Evolutionary conservation across 1,140 invertebrate species (phyloP).

Genomic region (Gonioctena quinquepunctata): DNA sequence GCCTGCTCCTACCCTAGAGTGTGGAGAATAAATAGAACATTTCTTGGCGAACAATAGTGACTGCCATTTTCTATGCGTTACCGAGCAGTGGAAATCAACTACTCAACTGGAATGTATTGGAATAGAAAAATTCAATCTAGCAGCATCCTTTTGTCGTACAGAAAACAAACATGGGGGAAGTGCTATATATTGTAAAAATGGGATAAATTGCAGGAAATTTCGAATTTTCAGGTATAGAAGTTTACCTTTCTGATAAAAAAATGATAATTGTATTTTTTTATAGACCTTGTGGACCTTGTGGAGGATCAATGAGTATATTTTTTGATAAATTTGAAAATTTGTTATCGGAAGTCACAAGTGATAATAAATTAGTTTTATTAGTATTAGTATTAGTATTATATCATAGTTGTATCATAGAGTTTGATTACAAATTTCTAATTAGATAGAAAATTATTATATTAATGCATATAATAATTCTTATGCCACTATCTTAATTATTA

Average conservation of each 20-base stretch:
- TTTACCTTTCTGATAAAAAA: background rate
- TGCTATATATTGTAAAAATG: slow-evolving; percentile 4
- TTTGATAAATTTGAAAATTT: background rate
- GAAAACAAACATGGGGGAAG: background rate
- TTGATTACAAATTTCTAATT: too few relatives aligned
- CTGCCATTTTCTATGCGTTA: too few relatives aligned
- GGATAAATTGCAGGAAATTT: background rate
- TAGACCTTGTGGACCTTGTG: background rate
- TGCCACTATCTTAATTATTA: too few relatives aligned
- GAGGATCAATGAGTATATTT: slow-evolving; percentile 2
- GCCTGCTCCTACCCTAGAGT: too few relatives aligned
- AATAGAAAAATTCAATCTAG: slow-evolving; percentile 5
- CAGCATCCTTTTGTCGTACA: background rate
- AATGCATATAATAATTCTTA: too few relatives aligned
- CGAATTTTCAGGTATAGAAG: background rate
- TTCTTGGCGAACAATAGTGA: too few relatives aligned
- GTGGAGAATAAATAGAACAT: too few relatives aligned
- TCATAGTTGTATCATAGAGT: too few relatives aligned
- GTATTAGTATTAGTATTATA: too few relatives aligned
- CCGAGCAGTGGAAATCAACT: slow-evolving; percentile 1
- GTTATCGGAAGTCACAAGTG: background rate
- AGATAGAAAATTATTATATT: too few relatives aligned
- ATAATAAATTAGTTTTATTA: too few relatives aligned
- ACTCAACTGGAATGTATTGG: slow-evolving; percentile 1
- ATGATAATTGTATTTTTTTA: background rate